A percentile compares a stretch with the other conserved stretches of the same genome.
phyloP scores from a whole-genome alignment of 2,113 vertebrate species.

The Plectropomus leopardus region DNA sequence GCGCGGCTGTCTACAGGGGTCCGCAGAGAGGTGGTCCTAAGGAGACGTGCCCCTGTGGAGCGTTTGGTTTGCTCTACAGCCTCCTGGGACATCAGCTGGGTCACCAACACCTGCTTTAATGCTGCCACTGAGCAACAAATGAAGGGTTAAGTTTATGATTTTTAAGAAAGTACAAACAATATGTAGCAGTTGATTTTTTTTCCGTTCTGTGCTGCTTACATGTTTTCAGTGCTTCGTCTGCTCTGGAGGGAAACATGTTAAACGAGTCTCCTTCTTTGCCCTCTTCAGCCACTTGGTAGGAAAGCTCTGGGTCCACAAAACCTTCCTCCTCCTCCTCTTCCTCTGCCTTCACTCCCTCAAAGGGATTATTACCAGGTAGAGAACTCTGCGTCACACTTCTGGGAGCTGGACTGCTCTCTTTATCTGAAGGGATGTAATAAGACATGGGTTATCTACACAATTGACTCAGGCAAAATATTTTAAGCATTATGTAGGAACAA shows the following conservation, averaged over 20 bases:
- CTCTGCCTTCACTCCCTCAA: conserved; percentile 74
- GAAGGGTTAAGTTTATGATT: not conserved
- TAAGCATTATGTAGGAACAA: not conserved
- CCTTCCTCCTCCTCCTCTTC: conserved; percentile 77
- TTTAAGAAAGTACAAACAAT: too few relatives aligned
- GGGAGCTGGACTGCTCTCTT: conserved; percentile 71
- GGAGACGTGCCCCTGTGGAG: conserved; percentile 79
- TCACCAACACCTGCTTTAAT: conserved; percentile 85
- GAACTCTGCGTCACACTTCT: conserved; percentile 50
- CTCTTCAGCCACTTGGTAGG: conserved; percentile 69
- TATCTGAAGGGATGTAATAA: conserved; percentile 69
- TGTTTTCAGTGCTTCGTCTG: conserved; percentile 85
- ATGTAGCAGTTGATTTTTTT: too few relatives aligned
- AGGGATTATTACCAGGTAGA: conserved; percentile 60
- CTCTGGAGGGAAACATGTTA: conserved; percentile 76
- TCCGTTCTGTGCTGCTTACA: conserved; percentile 69
- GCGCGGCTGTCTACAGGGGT: conserved; percentile 77
- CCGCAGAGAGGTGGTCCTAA: conserved; percentile 85
- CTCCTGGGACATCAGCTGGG: conserved; percentile 86
- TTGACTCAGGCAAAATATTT: not conserved
- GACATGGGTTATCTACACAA: not conserved
- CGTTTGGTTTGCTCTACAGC: conserved; percentile 75
- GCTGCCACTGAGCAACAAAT: conserved; percentile 78
- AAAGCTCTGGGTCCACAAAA: conserved; percentile 75
- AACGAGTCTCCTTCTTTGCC: conserved; percentile 68